Percentiles rank a stretch among this genome's conserved stretches.
phyloP scores from a whole-genome alignment of 2,888 invertebrate genomes.

The Apodemia duryi region DNA sequence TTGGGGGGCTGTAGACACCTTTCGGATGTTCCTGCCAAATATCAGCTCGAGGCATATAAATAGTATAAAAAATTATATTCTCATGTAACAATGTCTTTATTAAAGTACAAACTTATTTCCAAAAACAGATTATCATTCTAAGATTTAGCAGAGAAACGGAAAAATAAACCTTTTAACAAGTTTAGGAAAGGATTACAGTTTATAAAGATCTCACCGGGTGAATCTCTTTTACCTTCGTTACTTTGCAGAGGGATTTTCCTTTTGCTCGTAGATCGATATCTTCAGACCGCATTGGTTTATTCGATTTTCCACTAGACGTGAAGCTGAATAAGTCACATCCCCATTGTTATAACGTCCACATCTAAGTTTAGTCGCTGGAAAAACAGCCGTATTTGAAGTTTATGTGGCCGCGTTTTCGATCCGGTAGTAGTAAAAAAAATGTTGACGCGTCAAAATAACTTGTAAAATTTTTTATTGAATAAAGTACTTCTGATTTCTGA shows the following conservation, averaged over 20 bases:
- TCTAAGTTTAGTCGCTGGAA: slow-evolving; percentile 1
- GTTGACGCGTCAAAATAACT: no score
- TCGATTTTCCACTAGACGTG: slow-evolving; percentile 20
- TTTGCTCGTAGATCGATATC: slow-evolving; percentile 19
- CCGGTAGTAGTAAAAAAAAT: no score
- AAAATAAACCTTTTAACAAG: slow-evolving; percentile 20
- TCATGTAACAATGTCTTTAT: no score
- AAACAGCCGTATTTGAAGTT: not conserved
- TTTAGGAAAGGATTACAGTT: slow-evolving; percentile 22
- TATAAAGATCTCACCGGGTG: slow-evolving; percentile 16
- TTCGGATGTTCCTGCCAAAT: no score
- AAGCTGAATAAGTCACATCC: slow-evolving; percentile 18
- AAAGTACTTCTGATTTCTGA: no score
- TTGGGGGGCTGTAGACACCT: no score
- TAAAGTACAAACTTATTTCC: not conserved
- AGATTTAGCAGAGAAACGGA: not conserved
- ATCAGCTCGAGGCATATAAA: no score
- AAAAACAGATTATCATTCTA: not conserved
- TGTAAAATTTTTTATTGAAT: no score
- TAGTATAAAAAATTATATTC: no score
- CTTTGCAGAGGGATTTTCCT: slow-evolving; percentile 15
- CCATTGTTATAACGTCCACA: slow-evolving; percentile 19
- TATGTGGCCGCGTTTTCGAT: not conserved
- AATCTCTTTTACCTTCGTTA: slow-evolving; percentile 20
- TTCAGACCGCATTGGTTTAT: slow-evolving; percentile 12